Conservation (phyloP, 2,113 vertebrate species). For the Monarcha castaneiventris region DNA sequence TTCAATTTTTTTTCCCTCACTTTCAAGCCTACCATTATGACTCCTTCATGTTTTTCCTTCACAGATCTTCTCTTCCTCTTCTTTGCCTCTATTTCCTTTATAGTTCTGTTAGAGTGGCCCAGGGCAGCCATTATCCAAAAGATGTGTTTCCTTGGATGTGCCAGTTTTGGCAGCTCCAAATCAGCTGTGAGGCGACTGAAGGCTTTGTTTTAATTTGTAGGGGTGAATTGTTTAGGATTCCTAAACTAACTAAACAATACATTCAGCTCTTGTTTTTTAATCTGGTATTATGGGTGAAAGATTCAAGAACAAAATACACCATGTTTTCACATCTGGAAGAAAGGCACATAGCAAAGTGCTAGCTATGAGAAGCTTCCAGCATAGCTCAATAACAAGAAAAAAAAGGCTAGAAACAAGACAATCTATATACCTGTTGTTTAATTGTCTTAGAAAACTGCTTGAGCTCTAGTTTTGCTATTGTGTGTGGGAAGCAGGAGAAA, state of each 20-base stretch:
- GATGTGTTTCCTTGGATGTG: neutral
- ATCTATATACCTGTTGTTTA: neutral
- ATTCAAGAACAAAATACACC: neutral
- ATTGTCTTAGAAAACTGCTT: conserved; percentile 6
- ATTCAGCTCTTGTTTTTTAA: neutral
- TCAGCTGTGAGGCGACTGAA: neutral
- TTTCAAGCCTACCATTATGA: neutral
- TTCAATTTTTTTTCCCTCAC: neutral
- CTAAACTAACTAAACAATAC: neutral
- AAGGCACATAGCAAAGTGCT: neutral
- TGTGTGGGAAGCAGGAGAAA: neutral
- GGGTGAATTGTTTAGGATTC: neutral
- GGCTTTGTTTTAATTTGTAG: neutral
- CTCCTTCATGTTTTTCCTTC: neutral
- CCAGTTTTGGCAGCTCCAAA: neutral
- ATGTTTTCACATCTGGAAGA: neutral
- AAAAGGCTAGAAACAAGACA: neutral
- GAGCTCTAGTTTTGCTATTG: neutral
- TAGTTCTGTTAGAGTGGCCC: neutral
- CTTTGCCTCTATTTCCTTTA: neutral
- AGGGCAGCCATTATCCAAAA: neutral
- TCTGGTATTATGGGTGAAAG: neutral
- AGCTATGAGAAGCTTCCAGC: neutral
- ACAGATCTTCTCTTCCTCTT: neutral
- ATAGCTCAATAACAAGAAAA: neutral